Conservation (phyloP, 1,140 invertebrate genomes). For the Leptestheria dahalacensis region DNA sequence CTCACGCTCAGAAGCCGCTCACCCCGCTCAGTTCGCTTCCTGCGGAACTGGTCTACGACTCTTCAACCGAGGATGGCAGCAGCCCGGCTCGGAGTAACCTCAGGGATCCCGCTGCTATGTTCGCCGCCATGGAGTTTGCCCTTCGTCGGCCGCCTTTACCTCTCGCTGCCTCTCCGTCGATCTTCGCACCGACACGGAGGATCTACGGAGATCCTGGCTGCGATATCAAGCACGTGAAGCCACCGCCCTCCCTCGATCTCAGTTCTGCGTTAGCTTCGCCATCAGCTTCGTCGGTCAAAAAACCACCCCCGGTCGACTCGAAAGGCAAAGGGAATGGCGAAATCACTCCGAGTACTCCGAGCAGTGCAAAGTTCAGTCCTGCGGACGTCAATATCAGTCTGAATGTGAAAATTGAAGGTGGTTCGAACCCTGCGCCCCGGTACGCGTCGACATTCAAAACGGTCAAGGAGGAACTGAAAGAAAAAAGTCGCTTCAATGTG, state of each 20-base stretch:
- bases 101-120: not conserved
- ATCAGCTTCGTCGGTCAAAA: not conserved
- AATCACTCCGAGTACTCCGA: not conserved
- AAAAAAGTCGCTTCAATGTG: not conserved
- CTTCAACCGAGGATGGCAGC: not conserved
- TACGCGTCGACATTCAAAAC: slow-evolving; percentile 1
- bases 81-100: not conserved
- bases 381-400: slow-evolving; percentile 11
- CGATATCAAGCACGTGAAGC: slow-evolving; percentile 6
- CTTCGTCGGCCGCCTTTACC: not conserved
- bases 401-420: slow-evolving; percentile 7
- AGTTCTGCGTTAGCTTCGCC: not conserved
- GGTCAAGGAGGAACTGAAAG: slow-evolving; percentile 7
- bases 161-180: slow-evolving; percentile 9
- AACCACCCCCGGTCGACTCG: slow-evolving; percentile 29
- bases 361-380: not conserved
- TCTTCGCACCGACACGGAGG: not conserved
- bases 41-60: not conserved
- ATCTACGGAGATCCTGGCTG: slow-evolving; percentile 12
- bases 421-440: not conserved
- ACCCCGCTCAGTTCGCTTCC: not conserved
- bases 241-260: not conserved
- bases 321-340: not conserved
- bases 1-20: slow-evolving; percentile 10
- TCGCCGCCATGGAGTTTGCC: slow-evolving; percentile 2